Evolutionary conservation across 35 echinoderm and acorn worm genomes (phyloP), one percentile per base, ranked within the genome.

Genomic region (Acanthaster planci): DNA sequence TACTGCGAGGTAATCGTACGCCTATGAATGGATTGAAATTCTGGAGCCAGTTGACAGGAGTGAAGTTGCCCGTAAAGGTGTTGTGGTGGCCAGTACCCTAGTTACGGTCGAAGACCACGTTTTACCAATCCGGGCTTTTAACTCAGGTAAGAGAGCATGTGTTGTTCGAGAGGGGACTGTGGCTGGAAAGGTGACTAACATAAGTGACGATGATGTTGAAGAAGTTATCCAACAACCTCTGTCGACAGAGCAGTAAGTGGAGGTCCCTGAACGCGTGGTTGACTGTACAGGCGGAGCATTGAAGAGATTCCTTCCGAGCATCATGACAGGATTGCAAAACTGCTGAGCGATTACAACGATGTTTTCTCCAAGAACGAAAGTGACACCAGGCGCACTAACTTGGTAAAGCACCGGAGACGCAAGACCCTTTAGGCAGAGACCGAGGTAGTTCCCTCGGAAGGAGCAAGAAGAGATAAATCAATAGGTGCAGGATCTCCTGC

Each of bases 1-100:
- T 80, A 16, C 35, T 19, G 40, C 19, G 78, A 32, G 18, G n/a
- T n/a, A n/a, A n/a, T n/a, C n/a, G 37, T 21, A 2, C 19, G 78
- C 19, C 37, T 2, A 39, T 80, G 0, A 80, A 2, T 14, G 78
- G 78, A 1, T 40, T 38, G 78, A 17, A 2, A 17, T 80, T 9
- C 17, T 80, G 19, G 78, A 80, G 40, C 78, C 78, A 4, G 40
- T 27, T 22, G 78, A 80, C 31, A 17, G 78, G 78, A 40, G 37
- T 50, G 78, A 40, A 47, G 26, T 80, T 39, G 78, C 7, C 21
- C 37, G 37, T n/a, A 54, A 54, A 19, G 52, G 52, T 19, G 19
- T 54, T 8, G 52, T 54, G 52, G 52, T 54, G 8, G 52, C 52
- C 19, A 8, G 52, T 9, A 19, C 19, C 8, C 52, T 54, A 19